Evolutionary conservation across 2,797 vertebrate genomes (phyloP), one percentile per base, ranked within the genome.

Genomic region (Adelosebastes latens): DNA sequence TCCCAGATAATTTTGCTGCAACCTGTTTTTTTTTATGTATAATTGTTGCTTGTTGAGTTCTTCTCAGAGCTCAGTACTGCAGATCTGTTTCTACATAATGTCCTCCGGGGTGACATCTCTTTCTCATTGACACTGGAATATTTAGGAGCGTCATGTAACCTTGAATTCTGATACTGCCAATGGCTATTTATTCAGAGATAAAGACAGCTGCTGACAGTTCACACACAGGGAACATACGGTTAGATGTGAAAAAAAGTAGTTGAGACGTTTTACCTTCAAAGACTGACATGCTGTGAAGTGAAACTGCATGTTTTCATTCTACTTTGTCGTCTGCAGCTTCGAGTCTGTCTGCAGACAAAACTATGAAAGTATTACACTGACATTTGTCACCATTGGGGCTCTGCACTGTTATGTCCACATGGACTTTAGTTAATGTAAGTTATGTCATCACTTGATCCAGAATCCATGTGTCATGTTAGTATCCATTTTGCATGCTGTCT

Each of bases 111-210:
- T 76, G 84, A 72, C 79, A 67, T 79, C 77, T 86, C 82, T 72
- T 77, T 79, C 81, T 92, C 78, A 72, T 77, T 81, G 78, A 94
- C 94, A 95, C 94, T 94, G 94, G 94, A 94, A 93, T 85, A 91
- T 87, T 88, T 80, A 11, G 72, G 68, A 77, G 76, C 75, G 24
- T 87, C 46, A 20, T 81, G 71, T 83, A 80, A 81, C 77, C 78
- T 52, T 77, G 60, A 82, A 75, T 78, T 84, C 55, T 63, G 69
- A 87, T 77, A 53, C 90, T 80, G 87, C 88, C 80, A 49, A 70
- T 25, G 79, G 82, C 70, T 82, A 49, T 92, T 85, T 76, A 77
- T 85, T 85, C 61, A 79, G 84, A 80, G 69, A 49, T 65, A 14
- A 39, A 69, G 70, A 66, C n/a, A 24, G 67, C 74, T 75, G 77